phyloP scores from a whole-genome alignment of 2,797 vertebrate genomes.

The Lindbergichthys nudifrons region DNA sequence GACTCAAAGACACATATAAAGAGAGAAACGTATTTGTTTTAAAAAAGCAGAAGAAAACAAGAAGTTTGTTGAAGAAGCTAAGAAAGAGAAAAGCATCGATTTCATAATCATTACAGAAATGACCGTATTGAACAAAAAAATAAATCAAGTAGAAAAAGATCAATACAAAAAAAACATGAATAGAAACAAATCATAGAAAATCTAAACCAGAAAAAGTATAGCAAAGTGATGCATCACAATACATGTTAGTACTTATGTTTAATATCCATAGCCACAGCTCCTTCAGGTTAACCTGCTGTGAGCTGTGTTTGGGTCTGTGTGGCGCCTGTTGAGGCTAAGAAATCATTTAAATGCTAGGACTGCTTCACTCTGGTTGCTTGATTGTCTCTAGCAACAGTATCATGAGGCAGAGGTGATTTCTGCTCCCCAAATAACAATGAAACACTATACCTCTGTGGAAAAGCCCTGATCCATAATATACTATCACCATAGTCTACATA shows the following conservation, averaged over 20 bases:
- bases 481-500: background rate
- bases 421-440: background rate
- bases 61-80: conserved; percentile 70
- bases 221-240: conserved; percentile 38
- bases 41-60: conserved; percentile 77
- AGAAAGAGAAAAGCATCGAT: conserved; percentile 66
- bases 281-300: no score
- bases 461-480: background rate
- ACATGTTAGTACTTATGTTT: background rate
- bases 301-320: background rate
- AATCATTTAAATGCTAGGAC: background rate
- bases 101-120: conserved; percentile 48
- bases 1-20: conserved; percentile 58
- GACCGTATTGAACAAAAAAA: conserved; percentile 17
- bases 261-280: background rate
- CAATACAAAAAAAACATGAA: conserved; percentile 44
- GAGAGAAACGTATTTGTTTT: conserved; percentile 49
- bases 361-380: conserved; percentile 19
- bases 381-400: conserved; percentile 28
- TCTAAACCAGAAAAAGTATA: conserved; percentile 36
- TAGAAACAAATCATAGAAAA: conserved; percentile 54
- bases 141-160: conserved; percentile 38
- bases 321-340: background rate
- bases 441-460: conserved; percentile 1
- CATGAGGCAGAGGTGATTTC: background rate